phyloP scores from a whole-genome alignment of 2,113 vertebrate species.

The Muntiacus muntjak region DNA sequence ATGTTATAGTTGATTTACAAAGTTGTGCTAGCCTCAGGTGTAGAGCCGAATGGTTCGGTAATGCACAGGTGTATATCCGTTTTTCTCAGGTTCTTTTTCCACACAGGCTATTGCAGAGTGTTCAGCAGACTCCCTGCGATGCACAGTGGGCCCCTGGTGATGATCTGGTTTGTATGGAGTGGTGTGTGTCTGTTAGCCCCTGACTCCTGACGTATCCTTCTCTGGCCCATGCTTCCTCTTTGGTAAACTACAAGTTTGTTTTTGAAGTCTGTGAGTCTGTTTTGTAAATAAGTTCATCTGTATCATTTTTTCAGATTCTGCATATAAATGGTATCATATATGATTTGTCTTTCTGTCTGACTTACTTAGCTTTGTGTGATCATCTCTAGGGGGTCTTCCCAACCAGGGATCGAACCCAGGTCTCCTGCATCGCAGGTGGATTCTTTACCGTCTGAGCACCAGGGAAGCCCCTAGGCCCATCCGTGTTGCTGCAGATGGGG shows the following conservation, averaged over 20 bases:
- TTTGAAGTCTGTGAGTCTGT: not conserved
- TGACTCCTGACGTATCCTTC: not conserved
- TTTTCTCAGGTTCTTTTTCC: not conserved
- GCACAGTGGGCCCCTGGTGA: rapidly evolving
- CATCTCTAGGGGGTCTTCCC: not conserved
- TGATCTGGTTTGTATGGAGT: rapidly evolving
- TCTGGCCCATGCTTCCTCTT: not conserved
- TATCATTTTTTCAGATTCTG: not conserved
- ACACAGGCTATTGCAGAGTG: rapidly evolving
- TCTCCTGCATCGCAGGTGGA: not conserved
- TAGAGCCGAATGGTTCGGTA: rapidly evolving
- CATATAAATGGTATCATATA: not conserved
- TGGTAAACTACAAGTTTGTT: rapidly evolving
- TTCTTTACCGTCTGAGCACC: not conserved
- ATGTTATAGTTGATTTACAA: not conserved
- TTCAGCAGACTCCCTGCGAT: rapidly evolving
- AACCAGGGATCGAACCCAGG: rapidly evolving
- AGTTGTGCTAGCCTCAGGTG: not conserved
- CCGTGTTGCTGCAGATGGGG: not conserved
- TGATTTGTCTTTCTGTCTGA: not conserved
- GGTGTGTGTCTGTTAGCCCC: not conserved
- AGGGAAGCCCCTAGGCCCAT: not conserved
- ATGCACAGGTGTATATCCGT: rapidly evolving
- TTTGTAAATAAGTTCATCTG: not conserved
- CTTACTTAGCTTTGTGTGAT: not conserved